Percentiles rank a stretch among this genome's conserved stretches.
Evolutionary conservation across 2,888 invertebrate species (phyloP).

Genomic region (Zootermopsis nevadensis): DNA sequence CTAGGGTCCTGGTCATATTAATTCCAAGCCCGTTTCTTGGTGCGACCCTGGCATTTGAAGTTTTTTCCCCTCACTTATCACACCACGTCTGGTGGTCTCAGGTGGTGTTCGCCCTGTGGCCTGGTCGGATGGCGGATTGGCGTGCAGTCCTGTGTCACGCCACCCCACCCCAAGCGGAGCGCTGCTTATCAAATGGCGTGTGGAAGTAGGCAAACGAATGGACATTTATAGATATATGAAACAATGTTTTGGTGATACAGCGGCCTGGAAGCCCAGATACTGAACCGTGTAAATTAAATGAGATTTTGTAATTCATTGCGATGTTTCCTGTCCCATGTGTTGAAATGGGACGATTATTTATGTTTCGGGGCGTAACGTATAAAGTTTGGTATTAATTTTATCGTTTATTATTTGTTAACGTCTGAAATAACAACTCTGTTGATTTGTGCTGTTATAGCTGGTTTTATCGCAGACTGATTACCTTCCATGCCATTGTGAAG

Average conservation of each 20-base stretch:
- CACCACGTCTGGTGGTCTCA: too few relatives aligned
- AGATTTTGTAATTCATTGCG: not conserved
- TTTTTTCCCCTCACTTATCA: too few relatives aligned
- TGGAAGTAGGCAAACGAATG: slow-evolving; percentile 3
- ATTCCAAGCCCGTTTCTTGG: too few relatives aligned
- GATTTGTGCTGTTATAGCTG: not conserved
- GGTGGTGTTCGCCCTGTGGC: too few relatives aligned
- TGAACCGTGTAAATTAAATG: not conserved
- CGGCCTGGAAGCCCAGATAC: not conserved
- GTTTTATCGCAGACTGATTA: not conserved
- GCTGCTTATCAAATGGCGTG: slow-evolving; percentile 18
- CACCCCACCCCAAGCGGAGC: not conserved
- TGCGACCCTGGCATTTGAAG: too few relatives aligned
- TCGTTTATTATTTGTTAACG: slow-evolving; percentile 12
- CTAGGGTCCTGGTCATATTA: too few relatives aligned
- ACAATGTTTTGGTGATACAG: not conserved
- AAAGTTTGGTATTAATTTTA: not conserved
- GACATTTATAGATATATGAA: slow-evolving; percentile 24
- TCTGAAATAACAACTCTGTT: not conserved
- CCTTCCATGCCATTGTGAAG: not conserved
- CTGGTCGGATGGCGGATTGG: not conserved
- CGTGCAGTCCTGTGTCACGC: not conserved
- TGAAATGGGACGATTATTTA: slow-evolving; percentile 3
- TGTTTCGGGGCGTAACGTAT: too few relatives aligned
- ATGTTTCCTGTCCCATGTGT: slow-evolving; percentile 8